Conservation (phyloP, 2,113 vertebrate species). For the Chaenogobius annularis region DNA sequence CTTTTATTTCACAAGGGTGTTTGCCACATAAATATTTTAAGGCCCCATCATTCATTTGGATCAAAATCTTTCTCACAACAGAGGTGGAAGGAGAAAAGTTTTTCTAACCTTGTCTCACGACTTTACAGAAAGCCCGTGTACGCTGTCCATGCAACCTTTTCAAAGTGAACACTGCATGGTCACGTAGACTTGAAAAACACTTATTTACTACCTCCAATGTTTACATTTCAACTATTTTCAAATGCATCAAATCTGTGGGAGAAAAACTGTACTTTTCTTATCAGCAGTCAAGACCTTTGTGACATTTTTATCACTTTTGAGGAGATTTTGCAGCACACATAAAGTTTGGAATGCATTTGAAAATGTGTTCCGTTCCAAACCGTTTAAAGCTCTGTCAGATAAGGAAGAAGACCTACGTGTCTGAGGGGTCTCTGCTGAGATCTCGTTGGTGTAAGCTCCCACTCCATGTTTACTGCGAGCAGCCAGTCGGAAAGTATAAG, state of each 20-base stretch:
- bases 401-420: constrained; percentile 97
- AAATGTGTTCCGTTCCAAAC: constrained; percentile 51
- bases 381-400: constrained; percentile 40
- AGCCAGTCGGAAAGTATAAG: constrained; percentile 93
- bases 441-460: constrained; percentile 94
- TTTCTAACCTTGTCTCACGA: constrained; percentile 71
- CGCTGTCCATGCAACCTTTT: constrained; percentile 60
- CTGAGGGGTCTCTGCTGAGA: constrained; percentile 95
- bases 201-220: constrained; percentile 31
- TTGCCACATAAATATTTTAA: constrained; percentile 55
- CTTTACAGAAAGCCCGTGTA: constrained; percentile 55
- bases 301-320: constrained; percentile 35
- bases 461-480: constrained; percentile 93
- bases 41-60: constrained; percentile 37
- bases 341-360: constrained; percentile 63
- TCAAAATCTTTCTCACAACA: constrained; percentile 44
- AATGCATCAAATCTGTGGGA: constrained; percentile 50
- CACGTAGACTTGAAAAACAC: constrained; percentile 36
- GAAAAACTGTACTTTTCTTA: constrained; percentile 11
- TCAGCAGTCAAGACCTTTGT: constrained; percentile 24
- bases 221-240: constrained; percentile 67
- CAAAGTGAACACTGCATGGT: constrained; percentile 50
- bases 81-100: constrained; percentile 26
- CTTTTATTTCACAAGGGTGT: constrained; percentile 29
- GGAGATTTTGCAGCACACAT: constrained; percentile 12